A percentile compares a stretch with the other conserved stretches of the same genome.
These are phyloP conservation scores for Lethrus apterus DNA, from an alignment of 1,140 invertebrate species.

Conservation along the genomic window DNA sequence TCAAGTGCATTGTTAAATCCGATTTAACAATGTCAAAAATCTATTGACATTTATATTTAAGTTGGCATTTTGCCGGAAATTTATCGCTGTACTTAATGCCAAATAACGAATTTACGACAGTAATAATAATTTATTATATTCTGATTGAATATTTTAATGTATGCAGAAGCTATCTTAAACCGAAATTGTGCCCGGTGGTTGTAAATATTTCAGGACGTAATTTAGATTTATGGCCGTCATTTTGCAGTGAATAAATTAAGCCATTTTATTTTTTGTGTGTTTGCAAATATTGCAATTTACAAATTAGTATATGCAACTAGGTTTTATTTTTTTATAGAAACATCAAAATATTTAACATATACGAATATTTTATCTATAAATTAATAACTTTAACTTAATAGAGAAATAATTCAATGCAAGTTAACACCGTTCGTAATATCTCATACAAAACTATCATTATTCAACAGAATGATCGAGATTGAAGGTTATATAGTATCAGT, in stretches of 20 bases:
- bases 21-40: slow-evolving; percentile 20
- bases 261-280: background rate
- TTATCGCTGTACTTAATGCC: slow-evolving; percentile 4
- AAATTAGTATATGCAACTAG: too few species aligned
- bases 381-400: too few species aligned
- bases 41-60: slow-evolving; percentile 18
- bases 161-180: background rate
- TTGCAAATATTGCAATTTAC: background rate
- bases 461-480: too few species aligned
- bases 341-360: too few species aligned
- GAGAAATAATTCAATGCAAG: too few species aligned
- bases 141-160: background rate
- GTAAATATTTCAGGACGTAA: background rate
- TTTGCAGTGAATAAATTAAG: background rate
- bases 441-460: too few species aligned
- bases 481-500: too few species aligned
- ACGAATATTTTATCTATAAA: too few species aligned
- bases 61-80: slow-evolving; percentile 18
- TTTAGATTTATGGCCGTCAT: background rate
- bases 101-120: background rate
- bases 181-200: background rate
- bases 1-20: slow-evolving; percentile 21
- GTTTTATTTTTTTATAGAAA: too few species aligned
- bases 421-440: too few species aligned
- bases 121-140: background rate